Percentiles rank a stretch among this genome's conserved stretches.
These are phyloP conservation scores for Lepidonotus clava DNA, from an alignment of 2,888 invertebrate species.

Conservation along the genomic window DNA sequence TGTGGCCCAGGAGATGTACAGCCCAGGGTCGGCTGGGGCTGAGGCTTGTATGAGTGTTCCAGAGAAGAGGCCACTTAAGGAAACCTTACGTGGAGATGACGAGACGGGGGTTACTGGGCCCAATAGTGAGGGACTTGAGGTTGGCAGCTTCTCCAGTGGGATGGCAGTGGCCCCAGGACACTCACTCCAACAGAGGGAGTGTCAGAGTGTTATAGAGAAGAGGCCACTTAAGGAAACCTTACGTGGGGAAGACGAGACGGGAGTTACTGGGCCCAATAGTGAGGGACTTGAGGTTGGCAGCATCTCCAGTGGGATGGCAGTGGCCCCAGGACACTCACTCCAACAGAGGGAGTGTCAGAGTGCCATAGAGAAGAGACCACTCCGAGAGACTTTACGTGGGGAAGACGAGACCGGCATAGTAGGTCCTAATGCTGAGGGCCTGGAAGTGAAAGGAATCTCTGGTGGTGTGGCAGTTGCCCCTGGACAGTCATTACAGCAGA, in stretches of 20 bases:
- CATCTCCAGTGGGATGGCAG: too few species aligned
- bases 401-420: not conserved
- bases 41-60: too few species aligned
- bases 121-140: not conserved
- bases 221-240: not conserved
- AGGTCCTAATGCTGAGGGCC: not conserved
- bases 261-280: not conserved
- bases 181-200: too few species aligned
- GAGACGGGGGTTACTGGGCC: not conserved
- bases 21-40: not conserved
- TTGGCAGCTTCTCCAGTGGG: not conserved
- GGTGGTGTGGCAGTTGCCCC: too few species aligned
- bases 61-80: not conserved
- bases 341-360: too few species aligned
- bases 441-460: not conserved
- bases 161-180: too few species aligned
- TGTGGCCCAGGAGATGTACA: not conserved
- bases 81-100: not conserved
- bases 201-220: too few species aligned
- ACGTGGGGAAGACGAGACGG: not conserved
- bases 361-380: not conserved
- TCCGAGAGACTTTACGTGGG: not conserved
- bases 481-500: too few species aligned
- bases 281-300: not conserved
- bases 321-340: too few species aligned